A percentile compares a stretch with the other conserved stretches of the same genome.
phyloP scores from a whole-genome alignment of 2,113 vertebrate species.

The Andinoacara biseriatus region DNA sequence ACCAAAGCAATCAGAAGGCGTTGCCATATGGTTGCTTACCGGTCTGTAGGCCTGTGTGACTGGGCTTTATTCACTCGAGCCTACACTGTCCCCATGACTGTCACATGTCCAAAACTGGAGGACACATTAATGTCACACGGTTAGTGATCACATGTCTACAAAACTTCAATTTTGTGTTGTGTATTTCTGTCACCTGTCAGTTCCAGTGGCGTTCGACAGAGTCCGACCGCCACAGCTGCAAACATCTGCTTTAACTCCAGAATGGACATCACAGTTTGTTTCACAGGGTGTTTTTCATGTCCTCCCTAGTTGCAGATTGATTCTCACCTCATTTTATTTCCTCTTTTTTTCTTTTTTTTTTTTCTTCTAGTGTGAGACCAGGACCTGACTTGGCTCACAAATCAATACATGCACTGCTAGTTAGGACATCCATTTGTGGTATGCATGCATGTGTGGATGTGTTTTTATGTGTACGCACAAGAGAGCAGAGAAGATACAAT shows the following conservation, averaged over 20 bases:
- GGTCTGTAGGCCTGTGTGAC: neutral
- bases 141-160: neutral
- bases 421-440: conserved; percentile 28
- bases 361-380: neutral
- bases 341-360: neutral
- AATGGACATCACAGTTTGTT: conserved; percentile 19
- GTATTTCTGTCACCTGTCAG: neutral
- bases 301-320: conserved; percentile 20
- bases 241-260: neutral
- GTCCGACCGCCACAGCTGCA: neutral
- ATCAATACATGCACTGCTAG: conserved; percentile 49
- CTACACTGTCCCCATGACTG: neutral
- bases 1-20: neutral
- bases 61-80: neutral
- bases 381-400: conserved; percentile 38
- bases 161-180: neutral
- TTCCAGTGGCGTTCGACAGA: neutral
- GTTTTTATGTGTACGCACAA: neutral
- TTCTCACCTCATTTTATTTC: conserved; percentile 16
- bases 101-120: neutral
- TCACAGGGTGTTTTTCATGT: neutral
- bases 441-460: neutral
- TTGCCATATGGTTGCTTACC: neutral
- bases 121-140: no score
- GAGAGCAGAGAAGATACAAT: neutral